Evolutionary conservation across 2,113 vertebrate genomes (phyloP), one percentile per base, ranked within the genome.

Genomic region (Mormyrus iriodes): DNA sequence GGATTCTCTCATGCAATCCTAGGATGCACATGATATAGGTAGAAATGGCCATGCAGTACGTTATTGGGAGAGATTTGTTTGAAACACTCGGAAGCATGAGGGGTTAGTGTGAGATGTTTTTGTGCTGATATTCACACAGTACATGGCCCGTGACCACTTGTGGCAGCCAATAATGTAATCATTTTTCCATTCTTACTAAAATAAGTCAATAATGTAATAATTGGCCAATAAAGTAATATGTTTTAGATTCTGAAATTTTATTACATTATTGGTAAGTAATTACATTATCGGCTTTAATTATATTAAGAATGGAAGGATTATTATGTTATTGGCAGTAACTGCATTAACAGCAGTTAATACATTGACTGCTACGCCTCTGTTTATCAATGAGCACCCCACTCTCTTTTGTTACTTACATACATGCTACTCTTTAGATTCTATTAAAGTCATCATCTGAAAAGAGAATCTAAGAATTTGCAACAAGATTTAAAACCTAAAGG

Each of bases 11-110:
- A 95, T 95, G 95, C 95, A 90, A 90, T 69, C 49, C 89, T 89
- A 3, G 4, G 51, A 85, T 90, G 88, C 51, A 51, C 55, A 61
- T 90, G 52, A n/a, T 19, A 90, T 90, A 6, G 86, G 90, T 94
- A 95, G 61, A 24, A 35, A 91, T 90, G 7, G 86, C 89, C 94
- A 95, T 96, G 95, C 95, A 92, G 90, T 93, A 88, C 93, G 85
- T 93, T 88, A 91, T 53, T 89, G 86, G 13, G 19, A 91, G 88
- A 65, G 48, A n/a, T 84, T 24, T 58, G 51, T 21, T 69, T 53
- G 2, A 24, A 6, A 27, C 51, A 84, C 49, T 69, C 12, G 44
- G 46, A 87, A 53, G n/a, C 61, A 89, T 17, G 12, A 85, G 42
- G 69, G 61, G 89, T 48, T 69, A 44, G 52, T 2, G 82, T 73